phyloP scores from a whole-genome alignment of 2,888 invertebrate species.

The Harpalus rubripes region DNA sequence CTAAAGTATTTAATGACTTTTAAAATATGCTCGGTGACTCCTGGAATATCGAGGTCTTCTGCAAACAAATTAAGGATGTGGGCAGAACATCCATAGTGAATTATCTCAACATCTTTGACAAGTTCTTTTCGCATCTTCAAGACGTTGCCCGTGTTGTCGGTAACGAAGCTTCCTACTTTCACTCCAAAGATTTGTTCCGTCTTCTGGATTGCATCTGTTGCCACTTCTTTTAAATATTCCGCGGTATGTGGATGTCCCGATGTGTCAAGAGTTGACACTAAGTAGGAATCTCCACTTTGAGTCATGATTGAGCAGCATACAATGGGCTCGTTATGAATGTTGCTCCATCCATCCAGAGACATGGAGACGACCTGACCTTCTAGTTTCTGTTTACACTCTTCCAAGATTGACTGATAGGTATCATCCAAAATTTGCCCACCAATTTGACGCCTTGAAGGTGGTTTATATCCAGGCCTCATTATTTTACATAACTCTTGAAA shows the following conservation, averaged over 20 bases:
- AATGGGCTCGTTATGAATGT: constrained; percentile 68
- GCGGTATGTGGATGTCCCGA: constrained; percentile 65
- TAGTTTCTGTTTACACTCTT: constrained; percentile 51
- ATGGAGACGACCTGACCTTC: constrained; percentile 58
- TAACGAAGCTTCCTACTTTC: constrained; percentile 65
- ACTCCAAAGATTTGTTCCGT: constrained; percentile 6
- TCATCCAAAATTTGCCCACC: constrained; percentile 43
- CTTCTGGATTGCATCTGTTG: constrained; percentile 1
- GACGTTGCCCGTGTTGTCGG: constrained; percentile 67
- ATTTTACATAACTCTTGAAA: constrained; percentile 55
- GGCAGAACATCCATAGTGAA: constrained; percentile 66
- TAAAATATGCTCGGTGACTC: constrained; percentile 61
- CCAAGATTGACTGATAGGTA: constrained; percentile 37
- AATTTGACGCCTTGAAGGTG: constrained; percentile 41
- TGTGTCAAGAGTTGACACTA: constrained; percentile 68
- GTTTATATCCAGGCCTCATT: constrained; percentile 37
- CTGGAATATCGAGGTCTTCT: constrained; percentile 68
- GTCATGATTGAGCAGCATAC: constrained; percentile 65
- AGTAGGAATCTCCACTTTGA: constrained; percentile 43
- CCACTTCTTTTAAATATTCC: constrained; percentile 62
- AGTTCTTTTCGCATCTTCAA: constrained; percentile 56
- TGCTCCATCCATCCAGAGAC: constrained; percentile 69
- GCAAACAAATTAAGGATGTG: constrained; percentile 68
- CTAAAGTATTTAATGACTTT: constrained; percentile 68
- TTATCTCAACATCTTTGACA: constrained; percentile 45